A percentile compares a stretch with the other conserved stretches of the same genome.
Conservation (phyloP, 2,797 vertebrate genomes). For the Chaunax sp. region DNA sequence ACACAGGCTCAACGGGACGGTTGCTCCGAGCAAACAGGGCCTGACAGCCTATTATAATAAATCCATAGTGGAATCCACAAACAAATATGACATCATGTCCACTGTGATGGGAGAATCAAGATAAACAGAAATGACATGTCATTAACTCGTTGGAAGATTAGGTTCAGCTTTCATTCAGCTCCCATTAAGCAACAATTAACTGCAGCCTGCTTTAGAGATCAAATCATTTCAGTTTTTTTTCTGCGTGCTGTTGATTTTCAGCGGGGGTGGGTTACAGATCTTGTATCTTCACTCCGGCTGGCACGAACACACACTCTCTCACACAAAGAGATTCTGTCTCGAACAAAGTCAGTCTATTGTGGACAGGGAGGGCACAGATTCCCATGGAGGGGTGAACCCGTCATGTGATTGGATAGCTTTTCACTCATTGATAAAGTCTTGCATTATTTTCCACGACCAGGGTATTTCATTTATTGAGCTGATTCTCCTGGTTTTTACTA, state of each 20-base stretch:
- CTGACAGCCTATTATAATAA: conserved; percentile 64
- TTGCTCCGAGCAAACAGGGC: conserved; percentile 48
- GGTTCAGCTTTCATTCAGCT: conserved; percentile 5
- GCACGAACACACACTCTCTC: conserved; percentile 68
- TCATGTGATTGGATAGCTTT: conserved; percentile 42
- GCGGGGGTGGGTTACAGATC: conserved; percentile 56
- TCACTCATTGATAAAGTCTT: conserved; percentile 46
- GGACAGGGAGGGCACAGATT: conserved; percentile 49
- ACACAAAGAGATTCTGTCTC: conserved; percentile 77
- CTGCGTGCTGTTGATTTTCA: conserved; percentile 45
- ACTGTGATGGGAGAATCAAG: conserved; percentile 25
- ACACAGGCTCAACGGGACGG: conserved; percentile 34
- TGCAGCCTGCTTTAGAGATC: not conserved
- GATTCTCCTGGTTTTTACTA: no score
- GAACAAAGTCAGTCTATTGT: conserved; percentile 77
- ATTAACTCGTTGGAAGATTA: not conserved
- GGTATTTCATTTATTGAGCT: conserved; percentile 9
- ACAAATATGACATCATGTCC: conserved; percentile 68
- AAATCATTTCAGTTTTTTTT: conserved; percentile 18
- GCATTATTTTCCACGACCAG: conserved; percentile 18
- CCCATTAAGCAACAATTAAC: conserved; percentile 7
- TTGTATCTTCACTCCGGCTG: conserved; percentile 79
- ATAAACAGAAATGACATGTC: conserved; percentile 16
- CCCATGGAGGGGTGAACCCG: conserved; percentile 62
- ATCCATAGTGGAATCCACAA: conserved; percentile 77